These are phyloP conservation scores for Anneissia japonica DNA, from an alignment of 35 echinoderm and acorn worm species.

Conservation along the genomic window DNA sequence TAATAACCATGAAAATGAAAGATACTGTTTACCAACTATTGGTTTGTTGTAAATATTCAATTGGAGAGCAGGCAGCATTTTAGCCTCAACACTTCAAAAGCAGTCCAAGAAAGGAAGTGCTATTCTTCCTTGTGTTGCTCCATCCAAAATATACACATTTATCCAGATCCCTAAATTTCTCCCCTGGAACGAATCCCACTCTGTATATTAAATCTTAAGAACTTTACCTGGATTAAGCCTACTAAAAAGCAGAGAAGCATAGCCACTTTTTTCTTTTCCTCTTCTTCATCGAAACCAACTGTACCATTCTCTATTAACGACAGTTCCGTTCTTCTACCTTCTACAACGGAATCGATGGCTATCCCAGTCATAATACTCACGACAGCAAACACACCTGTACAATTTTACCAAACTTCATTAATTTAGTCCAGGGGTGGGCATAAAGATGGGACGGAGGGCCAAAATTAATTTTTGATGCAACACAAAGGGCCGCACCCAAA, in stretches of 20 bases:
- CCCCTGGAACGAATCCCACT: too few species aligned
- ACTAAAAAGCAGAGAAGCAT: constrained; percentile 55
- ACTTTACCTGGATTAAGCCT: constrained; percentile 78
- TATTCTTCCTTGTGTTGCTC: background rate
- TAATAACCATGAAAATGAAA: too few species aligned
- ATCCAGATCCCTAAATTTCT: background rate
- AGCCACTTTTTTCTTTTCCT: constrained; percentile 46
- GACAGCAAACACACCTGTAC: constrained; percentile 81
- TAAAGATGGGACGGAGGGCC: too few species aligned
- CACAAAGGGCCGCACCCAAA: too few species aligned
- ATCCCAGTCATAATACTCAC: constrained; percentile 82
- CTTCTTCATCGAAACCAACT: constrained; percentile 19
- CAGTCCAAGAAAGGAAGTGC: background rate
- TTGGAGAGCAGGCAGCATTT: background rate
- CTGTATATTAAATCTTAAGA: too few species aligned
- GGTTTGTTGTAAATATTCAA: background rate
- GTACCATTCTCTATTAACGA: constrained; percentile 1
- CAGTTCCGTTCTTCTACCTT: background rate
- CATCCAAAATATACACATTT: background rate
- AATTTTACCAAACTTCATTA: background rate
- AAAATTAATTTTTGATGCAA: too few species aligned
- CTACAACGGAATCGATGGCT: constrained; percentile 55
- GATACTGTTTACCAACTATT: too few species aligned
- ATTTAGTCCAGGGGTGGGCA: too few species aligned
- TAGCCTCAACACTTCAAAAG: background rate